Base-by-base conservation (phyloP, 2,113 vertebrate genomes). In the Euleptes europaea region DNA sequence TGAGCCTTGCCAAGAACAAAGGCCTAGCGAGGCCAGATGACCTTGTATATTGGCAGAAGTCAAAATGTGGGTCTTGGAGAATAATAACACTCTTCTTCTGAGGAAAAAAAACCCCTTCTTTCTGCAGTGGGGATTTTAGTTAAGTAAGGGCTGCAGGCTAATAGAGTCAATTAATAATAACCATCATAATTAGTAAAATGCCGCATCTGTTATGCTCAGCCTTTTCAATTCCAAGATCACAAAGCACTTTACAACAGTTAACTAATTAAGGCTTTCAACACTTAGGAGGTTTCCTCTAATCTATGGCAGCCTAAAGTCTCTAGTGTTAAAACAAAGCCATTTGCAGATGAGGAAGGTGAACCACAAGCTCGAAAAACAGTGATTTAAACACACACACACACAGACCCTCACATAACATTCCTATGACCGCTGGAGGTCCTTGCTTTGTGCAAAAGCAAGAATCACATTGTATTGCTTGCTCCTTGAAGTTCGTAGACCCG, bases 181-280 rank as follows among this genome's bases (percentile, higher is more conserved):
- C 10, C 15, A 51, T 51, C 26, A 60, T 44, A 79, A 87, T 69
- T 54, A 85, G 65, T 78, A 83, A 87, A 82, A 87, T 84, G 81
- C 84, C 80, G 1, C 12, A 72, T 63, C 40, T 82, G 23, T 42
- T 87, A 47, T 38, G 4, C 57, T 49, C 51, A 73, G 69, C n/a
- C 38, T 63, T 85, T 44, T 57, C 33, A 87, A 73, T 86, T 47
- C 40, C 77, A 84, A 82, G 26, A 79, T n/a, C 21, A 65, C 84
- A 49, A 90, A 85, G 66, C 40, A 44, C 38, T 86, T 87, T 63
- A 75, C 74, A 82, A 72, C 66, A 28, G 74, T 82, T 83, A 72
- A 83, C 74, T 78, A 71, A 82, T 82, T 87, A 82, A 87, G 80
- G 54, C 17, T 87, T 82, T 71, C 74, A 78, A 86, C 74, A 78